A percentile compares a stretch with the other conserved stretches of the same genome.
Conservation (phyloP, 2,113 vertebrate genomes). For the Calidris pygmaea region DNA sequence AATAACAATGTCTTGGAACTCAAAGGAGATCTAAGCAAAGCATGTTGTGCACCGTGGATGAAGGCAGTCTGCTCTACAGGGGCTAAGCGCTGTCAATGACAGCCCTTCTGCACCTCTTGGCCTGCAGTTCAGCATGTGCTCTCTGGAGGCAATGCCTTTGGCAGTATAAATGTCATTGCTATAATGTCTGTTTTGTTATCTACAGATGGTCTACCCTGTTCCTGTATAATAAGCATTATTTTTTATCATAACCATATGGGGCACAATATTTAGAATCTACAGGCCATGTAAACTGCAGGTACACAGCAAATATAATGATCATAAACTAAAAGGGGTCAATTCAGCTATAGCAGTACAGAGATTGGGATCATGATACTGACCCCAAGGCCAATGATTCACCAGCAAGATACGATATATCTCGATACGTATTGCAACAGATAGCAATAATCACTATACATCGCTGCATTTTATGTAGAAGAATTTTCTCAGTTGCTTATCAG, state of each 20-base stretch:
- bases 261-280: neutral
- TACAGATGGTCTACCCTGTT: neutral
- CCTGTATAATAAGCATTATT: neutral
- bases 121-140: neutral
- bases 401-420: neutral
- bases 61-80: neutral
- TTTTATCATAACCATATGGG: neutral
- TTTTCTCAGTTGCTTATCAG: neutral
- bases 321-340: neutral
- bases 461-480: neutral
- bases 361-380: neutral
- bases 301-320: neutral
- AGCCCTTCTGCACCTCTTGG: neutral
- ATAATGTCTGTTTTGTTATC: neutral
- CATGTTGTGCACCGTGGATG: neutral
- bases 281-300: neutral
- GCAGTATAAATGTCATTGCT: neutral
- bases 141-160: neutral
- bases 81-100: neutral
- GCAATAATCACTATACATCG: neutral
- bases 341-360: neutral
- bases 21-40: neutral
- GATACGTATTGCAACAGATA: neutral
- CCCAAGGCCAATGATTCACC: neutral
- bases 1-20: neutral